Conservation (phyloP, 2,888 invertebrate genomes). For the Falcaria lacertinaria region DNA sequence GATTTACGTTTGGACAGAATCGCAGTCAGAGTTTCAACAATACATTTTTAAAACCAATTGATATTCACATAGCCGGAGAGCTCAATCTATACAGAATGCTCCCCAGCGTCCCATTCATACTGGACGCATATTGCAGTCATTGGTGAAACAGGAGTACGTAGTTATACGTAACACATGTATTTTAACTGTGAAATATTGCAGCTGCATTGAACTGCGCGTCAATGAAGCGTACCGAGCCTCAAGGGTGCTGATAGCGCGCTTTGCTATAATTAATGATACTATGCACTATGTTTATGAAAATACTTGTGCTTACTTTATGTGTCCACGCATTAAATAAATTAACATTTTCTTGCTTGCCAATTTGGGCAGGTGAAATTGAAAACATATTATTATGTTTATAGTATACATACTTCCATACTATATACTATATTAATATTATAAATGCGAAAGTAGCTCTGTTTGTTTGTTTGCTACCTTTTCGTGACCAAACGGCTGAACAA, state of each 20-base stretch:
- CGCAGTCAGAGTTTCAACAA: slow-evolving; percentile 16
- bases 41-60: slow-evolving; percentile 40
- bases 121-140: slow-evolving; percentile 40
- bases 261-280: background rate
- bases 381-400: too few species aligned
- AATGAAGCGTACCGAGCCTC: slow-evolving; percentile 4
- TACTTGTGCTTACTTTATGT: too few species aligned
- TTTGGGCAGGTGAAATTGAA: too few species aligned
- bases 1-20: background rate
- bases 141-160: slow-evolving; percentile 19
- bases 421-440: too few species aligned
- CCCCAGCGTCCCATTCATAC: slow-evolving; percentile 34
- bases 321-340: too few species aligned
- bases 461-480: too few species aligned
- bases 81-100: slow-evolving; percentile 39
- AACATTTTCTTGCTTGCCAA: too few species aligned
- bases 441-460: too few species aligned
- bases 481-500: too few species aligned
- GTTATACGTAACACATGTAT: slow-evolving; percentile 5
- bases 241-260: slow-evolving; percentile 1
- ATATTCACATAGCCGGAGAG: slow-evolving; percentile 32
- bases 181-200: slow-evolving; percentile 25
- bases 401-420: too few species aligned
- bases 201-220: slow-evolving; percentile 25
- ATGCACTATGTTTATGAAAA: background rate